phyloP scores from a whole-genome alignment of 2,113 vertebrate genomes.

The Myotis lucifugus region DNA sequence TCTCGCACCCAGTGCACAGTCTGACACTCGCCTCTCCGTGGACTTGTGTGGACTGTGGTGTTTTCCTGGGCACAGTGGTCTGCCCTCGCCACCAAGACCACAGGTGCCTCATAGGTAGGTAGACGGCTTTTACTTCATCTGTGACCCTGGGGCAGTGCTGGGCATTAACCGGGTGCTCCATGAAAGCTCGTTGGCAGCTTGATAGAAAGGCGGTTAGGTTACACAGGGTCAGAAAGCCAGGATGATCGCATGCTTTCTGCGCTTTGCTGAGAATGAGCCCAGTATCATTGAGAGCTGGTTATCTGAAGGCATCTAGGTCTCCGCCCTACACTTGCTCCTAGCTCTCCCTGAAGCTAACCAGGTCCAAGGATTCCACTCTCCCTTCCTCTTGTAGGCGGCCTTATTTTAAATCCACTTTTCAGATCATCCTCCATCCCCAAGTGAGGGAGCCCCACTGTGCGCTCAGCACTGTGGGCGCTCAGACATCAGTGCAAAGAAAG shows the following conservation, averaged over 20 bases:
- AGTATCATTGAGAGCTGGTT: not conserved
- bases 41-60: not conserved
- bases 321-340: not conserved
- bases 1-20: accelerated
- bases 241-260: not conserved
- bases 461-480: not conserved
- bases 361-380: not conserved
- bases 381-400: not conserved
- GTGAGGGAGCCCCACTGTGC: not conserved
- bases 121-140: not conserved
- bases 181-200: not conserved
- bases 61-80: not conserved
- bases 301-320: not conserved
- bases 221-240: not conserved
- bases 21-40: not conserved
- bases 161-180: not conserved
- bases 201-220: not conserved
- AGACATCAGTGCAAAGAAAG: not conserved
- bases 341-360: not conserved
- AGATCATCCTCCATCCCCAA: not conserved
- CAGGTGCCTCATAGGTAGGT: not conserved
- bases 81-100: not conserved
- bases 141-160: not conserved
- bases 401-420: not conserved
- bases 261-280: not conserved